phyloP scores from a whole-genome alignment of 1,140 invertebrate genomes.

The Helicoverpa armigera region DNA sequence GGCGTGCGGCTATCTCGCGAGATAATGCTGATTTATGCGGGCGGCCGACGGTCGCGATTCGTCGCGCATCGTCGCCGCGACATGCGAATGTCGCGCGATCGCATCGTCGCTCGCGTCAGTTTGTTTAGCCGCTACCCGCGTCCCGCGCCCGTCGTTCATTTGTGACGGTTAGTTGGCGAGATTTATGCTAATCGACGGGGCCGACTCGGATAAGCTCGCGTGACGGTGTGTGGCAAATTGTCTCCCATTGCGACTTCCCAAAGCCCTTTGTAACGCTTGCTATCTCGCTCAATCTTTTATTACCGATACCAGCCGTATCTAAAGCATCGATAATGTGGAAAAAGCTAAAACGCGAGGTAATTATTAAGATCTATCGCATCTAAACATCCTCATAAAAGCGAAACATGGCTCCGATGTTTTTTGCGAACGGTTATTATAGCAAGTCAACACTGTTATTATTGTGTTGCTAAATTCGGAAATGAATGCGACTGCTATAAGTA shows the following conservation, averaged over 20 bases:
- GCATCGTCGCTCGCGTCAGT: slow-evolving; percentile 68
- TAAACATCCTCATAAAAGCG: slow-evolving; percentile 38
- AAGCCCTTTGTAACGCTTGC: slow-evolving; percentile 64
- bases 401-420: slow-evolving; percentile 43
- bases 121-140: slow-evolving; percentile 65
- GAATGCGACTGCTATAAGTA: slow-evolving; percentile 65
- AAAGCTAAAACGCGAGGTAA: slow-evolving; percentile 54
- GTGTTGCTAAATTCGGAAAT: slow-evolving; percentile 73
- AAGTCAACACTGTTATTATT: slow-evolving; percentile 65
- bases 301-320: slow-evolving; percentile 58
- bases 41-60: slow-evolving; percentile 80
- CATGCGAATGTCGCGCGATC: slow-evolving; percentile 70
- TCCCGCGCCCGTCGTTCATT: slow-evolving; percentile 69
- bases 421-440: slow-evolving; percentile 55
- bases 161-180: slow-evolving; percentile 84
- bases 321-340: slow-evolving; percentile 62
- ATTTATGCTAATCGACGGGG: slow-evolving; percentile 86
- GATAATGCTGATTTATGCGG: slow-evolving; percentile 86
- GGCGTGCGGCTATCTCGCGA: slow-evolving; percentile 83
- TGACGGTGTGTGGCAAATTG: slow-evolving; percentile 82
- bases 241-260: slow-evolving; percentile 74
- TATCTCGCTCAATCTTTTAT: slow-evolving; percentile 67
- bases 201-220: slow-evolving; percentile 79
- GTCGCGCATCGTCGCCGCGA: slow-evolving; percentile 79
- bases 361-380: slow-evolving; percentile 42